Conservation (phyloP, 1,140 invertebrate genomes). For the Diabrotica virgifera region DNA sequence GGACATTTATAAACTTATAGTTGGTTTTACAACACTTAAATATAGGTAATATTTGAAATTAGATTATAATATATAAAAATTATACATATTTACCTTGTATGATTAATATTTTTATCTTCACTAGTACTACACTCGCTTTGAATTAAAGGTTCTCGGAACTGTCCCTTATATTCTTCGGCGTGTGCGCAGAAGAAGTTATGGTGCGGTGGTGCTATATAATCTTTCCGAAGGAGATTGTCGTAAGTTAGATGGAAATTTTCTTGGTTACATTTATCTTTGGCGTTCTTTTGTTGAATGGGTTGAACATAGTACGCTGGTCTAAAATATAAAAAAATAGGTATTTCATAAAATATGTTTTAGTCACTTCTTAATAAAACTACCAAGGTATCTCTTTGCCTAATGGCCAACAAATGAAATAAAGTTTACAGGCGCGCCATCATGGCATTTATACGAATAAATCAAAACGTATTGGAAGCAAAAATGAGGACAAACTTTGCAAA, state of each 20-base stretch:
- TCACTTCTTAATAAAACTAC: neutral
- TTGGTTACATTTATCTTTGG: constrained; percentile 29
- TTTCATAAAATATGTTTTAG: neutral
- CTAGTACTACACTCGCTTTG: constrained; percentile 22
- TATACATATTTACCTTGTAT: constrained; percentile 2
- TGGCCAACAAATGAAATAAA: no score
- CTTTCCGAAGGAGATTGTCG: constrained; percentile 26
- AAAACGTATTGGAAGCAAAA: no score
- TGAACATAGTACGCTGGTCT: constrained; percentile 35
- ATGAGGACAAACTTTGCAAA: no score
- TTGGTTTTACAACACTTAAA: no score
- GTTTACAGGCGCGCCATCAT: no score
- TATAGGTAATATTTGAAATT: no score
- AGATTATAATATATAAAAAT: no score
- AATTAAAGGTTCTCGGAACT: constrained; percentile 31
- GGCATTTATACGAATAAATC: no score
- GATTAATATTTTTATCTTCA: constrained; percentile 9
- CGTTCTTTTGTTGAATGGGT: constrained; percentile 23
- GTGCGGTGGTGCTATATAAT: constrained; percentile 18
- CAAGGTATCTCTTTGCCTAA: no score
- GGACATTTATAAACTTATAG: no score
- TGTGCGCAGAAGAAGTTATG: constrained; percentile 19
- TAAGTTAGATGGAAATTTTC: constrained; percentile 19
- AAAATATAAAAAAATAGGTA: constrained; percentile 21
- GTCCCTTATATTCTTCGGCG: constrained; percentile 20